Conservation (phyloP, 2,888 invertebrate genomes). For the Amorpha juglandis region DNA sequence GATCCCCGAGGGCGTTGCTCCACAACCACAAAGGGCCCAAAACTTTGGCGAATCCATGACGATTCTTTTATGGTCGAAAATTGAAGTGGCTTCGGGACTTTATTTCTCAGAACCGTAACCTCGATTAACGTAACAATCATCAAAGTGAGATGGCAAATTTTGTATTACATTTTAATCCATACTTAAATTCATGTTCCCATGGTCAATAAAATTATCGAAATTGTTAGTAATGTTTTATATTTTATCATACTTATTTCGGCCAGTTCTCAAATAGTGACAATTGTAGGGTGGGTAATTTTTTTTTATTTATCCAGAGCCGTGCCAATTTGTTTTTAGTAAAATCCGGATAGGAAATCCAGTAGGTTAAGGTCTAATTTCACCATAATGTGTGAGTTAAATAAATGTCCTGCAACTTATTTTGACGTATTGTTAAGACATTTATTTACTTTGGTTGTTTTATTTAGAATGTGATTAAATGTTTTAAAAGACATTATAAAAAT, state of each 20-base stretch:
- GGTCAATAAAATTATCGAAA: background rate
- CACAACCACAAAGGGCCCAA: slow-evolving; percentile 37
- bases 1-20: slow-evolving; percentile 44
- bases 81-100: slow-evolving; percentile 31
- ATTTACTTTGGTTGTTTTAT: too few species aligned
- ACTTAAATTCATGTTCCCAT: background rate
- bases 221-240: background rate
- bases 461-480: too few species aligned
- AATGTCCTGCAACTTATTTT: too few species aligned
- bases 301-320: too few species aligned
- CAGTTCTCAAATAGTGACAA: background rate
- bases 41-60: slow-evolving; percentile 38
- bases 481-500: too few species aligned
- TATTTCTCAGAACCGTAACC: slow-evolving; percentile 26
- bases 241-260: background rate
- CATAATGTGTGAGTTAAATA: too few species aligned
- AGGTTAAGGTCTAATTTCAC: slow-evolving; percentile 9
- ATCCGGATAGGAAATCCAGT: background rate
- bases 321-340: background rate
- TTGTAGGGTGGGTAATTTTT: background rate
- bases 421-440: too few species aligned
- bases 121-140: slow-evolving; percentile 21
- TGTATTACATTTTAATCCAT: background rate
- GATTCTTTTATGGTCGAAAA: slow-evolving; percentile 35
- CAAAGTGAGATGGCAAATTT: slow-evolving; percentile 23